A percentile compares a stretch with the other conserved stretches of the same genome.
phyloP scores from a whole-genome alignment of 2,113 vertebrate species.

The Parus major region DNA sequence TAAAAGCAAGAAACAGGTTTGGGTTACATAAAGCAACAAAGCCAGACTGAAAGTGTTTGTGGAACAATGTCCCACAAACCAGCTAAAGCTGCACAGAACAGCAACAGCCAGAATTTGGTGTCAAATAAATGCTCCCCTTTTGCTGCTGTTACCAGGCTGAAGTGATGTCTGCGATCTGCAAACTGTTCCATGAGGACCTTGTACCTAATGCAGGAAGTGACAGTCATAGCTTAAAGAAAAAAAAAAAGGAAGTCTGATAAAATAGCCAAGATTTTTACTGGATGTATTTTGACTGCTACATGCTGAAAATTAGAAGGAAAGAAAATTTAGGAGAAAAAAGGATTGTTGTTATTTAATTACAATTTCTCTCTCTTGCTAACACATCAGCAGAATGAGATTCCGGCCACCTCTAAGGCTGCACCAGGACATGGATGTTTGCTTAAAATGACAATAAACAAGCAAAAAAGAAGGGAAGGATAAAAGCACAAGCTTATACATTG shows the following conservation, averaged over 20 bases:
- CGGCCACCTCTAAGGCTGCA: not conserved
- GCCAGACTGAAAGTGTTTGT: not conserved
- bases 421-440: not conserved
- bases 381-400: conserved; percentile 34
- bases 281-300: not conserved
- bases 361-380: not conserved
- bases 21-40: conserved; percentile 42
- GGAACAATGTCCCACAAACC: not conserved
- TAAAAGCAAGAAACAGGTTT: conserved; percentile 72
- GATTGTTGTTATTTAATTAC: not conserved
- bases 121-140: conserved; percentile 21
- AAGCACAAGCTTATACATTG: not conserved
- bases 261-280: not conserved
- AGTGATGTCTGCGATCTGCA: conserved; percentile 30
- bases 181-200: conserved; percentile 33
- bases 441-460: not conserved
- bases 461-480: not conserved
- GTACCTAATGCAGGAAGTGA: conserved; percentile 52
- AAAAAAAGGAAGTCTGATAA: not conserved
- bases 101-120: not conserved
- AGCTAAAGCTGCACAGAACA: conserved; percentile 14
- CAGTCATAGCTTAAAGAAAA: not conserved
- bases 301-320: conserved; percentile 17
- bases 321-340: not conserved
- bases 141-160: conserved; percentile 37